These are phyloP conservation scores for Sitodiplosis mosellana DNA, from an alignment of 1,140 invertebrate genomes.

Conservation along the genomic window DNA sequence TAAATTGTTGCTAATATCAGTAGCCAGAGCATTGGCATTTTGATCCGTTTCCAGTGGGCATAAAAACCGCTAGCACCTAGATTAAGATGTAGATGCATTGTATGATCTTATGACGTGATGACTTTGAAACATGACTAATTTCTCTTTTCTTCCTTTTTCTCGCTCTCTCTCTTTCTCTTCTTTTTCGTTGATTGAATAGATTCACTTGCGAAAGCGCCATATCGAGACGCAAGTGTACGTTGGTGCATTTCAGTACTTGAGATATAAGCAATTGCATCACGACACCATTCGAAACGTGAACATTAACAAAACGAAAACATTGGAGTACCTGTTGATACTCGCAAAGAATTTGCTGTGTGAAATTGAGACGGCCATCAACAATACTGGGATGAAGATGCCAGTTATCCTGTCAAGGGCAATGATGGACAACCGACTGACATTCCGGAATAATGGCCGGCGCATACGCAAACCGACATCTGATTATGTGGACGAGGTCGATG, in stretches of 20 bases:
- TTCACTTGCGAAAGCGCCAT: not conserved
- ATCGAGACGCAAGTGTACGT: not conserved
- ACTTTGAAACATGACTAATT: too few species aligned
- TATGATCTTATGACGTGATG: too few species aligned
- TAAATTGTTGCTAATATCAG: too few species aligned
- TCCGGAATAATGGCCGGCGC: not conserved
- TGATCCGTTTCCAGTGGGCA: too few species aligned
- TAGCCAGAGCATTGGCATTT: too few species aligned
- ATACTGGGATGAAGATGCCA: not conserved
- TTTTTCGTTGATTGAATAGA: not conserved
- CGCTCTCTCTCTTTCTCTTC: not conserved
- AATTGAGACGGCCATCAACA: slow-evolving; percentile 1
- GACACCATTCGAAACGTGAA: not conserved
- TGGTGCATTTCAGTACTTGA: not conserved
- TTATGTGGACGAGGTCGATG: not conserved
- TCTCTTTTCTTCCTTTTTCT: too few species aligned
- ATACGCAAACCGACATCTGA: too few species aligned
- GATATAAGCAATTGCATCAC: not conserved
- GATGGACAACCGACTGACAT: not conserved
- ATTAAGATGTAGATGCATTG: too few species aligned
- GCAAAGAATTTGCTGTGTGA: not conserved
- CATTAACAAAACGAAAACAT: not conserved
- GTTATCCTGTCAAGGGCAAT: not conserved
- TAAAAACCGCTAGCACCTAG: too few species aligned
- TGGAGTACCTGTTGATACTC: not conserved